Percentiles rank a stretch among this genome's conserved stretches.
Evolutionary conservation across 2,797 vertebrate genomes (phyloP).

Genomic region (Aeoliscus strigatus): DNA sequence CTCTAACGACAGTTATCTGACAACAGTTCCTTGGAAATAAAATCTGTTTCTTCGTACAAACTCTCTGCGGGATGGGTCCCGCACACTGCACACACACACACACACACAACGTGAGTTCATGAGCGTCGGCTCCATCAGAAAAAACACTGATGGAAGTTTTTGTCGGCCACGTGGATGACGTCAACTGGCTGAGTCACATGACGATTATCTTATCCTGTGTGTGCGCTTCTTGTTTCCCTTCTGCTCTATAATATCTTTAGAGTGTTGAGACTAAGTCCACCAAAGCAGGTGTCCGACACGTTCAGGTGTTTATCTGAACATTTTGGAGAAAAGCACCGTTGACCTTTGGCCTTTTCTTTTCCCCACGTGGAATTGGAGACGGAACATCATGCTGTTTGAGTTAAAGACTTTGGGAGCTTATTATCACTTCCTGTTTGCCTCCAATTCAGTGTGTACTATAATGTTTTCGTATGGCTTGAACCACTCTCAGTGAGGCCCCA

Average conservation of each 20-base stretch:
- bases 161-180: no score
- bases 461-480: conserved; percentile 33
- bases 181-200: neutral
- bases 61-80: no score
- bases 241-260: conserved; percentile 23
- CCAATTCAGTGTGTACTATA: conserved; percentile 34
- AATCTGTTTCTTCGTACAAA: no score
- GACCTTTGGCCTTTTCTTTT: conserved; percentile 1
- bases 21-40: neutral
- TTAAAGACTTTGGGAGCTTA: conserved; percentile 25
- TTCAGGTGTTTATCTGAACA: conserved; percentile 5
- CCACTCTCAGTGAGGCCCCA: conserved; percentile 17
- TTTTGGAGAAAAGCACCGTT: neutral
- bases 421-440: conserved; percentile 17
- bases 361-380: conserved; percentile 3
- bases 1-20: conserved; percentile 1
- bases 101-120: no score
- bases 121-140: no score
- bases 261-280: conserved; percentile 36
- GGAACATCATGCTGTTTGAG: conserved; percentile 3
- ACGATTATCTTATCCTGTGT: neutral
- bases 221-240: conserved; percentile 19
- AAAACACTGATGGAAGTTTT: no score
- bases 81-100: no score
- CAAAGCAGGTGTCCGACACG: conserved; percentile 42